Evolutionary conservation across 2,888 invertebrate species (phyloP).

Genomic region (Heliconius charithonia): DNA sequence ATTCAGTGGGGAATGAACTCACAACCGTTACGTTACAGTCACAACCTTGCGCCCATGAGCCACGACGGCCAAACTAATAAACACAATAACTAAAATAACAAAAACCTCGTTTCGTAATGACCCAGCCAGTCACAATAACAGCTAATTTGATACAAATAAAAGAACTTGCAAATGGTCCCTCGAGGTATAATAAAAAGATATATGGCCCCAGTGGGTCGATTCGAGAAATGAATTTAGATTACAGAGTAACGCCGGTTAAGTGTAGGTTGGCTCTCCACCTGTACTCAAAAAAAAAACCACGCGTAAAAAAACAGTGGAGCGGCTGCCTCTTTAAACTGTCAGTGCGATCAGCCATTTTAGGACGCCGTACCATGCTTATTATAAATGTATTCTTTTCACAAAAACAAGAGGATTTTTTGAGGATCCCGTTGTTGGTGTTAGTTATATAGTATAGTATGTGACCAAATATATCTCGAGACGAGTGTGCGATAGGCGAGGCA

Average conservation of each 20-base stretch:
- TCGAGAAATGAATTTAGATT: conserved; percentile 84
- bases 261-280: conserved; percentile 80
- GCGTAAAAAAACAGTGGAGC: conserved; percentile 64
- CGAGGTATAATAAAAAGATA: conserved; percentile 82
- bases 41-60: too few species aligned
- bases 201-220: conserved; percentile 79
- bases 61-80: background rate
- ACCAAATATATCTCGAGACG: conserved; percentile 32
- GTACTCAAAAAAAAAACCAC: conserved; percentile 73
- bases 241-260: conserved; percentile 83
- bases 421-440: conserved; percentile 33
- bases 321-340: conserved; percentile 57
- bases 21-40: too few species aligned
- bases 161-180: conserved; percentile 81
- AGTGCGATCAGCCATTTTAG: conserved; percentile 63
- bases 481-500: conserved; percentile 1
- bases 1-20: too few species aligned
- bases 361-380: conserved; percentile 66
- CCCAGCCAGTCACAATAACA: conserved; percentile 74
- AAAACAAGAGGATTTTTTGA: conserved; percentile 52
- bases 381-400: conserved; percentile 63
- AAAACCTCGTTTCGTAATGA: conserved; percentile 67
- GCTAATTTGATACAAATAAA: conserved; percentile 82
- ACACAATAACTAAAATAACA: conserved; percentile 36
- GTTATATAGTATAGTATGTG: conserved; percentile 27